phyloP scores from a whole-genome alignment of 2,797 vertebrate genomes.

The Cuculus canorus region DNA sequence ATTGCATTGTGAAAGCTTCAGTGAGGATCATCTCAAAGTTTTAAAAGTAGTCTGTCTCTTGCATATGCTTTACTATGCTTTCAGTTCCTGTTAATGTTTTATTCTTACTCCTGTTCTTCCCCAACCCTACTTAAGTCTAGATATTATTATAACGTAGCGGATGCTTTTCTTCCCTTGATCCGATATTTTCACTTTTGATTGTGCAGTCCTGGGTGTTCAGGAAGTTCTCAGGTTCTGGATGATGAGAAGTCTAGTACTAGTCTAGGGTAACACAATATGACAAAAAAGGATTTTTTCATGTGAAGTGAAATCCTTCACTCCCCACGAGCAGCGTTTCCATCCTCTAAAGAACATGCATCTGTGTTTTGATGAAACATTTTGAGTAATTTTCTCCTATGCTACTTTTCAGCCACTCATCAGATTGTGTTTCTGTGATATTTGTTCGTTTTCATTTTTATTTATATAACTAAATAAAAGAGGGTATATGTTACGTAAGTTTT shows the following conservation, averaged over 20 bases:
- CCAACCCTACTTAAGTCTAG: not conserved
- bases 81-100: not conserved
- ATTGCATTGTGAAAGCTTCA: conserved; percentile 22
- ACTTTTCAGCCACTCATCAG: not conserved
- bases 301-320: not conserved
- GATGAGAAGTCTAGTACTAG: not conserved
- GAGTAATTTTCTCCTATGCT: not conserved
- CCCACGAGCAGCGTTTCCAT: not conserved
- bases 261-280: not conserved
- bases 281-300: not conserved
- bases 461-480: not conserved
- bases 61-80: not conserved
- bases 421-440: not conserved
- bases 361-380: not conserved
- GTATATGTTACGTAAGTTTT: not conserved
- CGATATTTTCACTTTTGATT: not conserved
- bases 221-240: not conserved
- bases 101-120: not conserved
- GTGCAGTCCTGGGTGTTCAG: not conserved
- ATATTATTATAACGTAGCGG: not conserved
- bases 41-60: not conserved
- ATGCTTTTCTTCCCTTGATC: not conserved
- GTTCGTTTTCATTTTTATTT: not conserved
- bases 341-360: not conserved
- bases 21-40: not conserved